Base-by-base conservation (phyloP, 1,140 invertebrate species). In the Drosophila lacertosa region DNA sequence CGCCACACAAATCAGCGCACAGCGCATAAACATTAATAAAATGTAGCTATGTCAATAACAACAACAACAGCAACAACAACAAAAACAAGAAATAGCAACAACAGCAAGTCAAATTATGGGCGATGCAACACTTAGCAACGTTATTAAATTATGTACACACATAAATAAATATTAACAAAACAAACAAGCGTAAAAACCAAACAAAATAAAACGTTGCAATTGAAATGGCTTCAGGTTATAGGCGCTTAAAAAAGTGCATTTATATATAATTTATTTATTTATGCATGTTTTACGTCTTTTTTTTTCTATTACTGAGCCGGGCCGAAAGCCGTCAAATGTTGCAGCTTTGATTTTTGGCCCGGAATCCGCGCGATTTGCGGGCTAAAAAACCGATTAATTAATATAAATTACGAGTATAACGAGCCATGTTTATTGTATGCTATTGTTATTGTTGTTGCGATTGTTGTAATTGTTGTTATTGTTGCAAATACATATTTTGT, bases 311-410 rank as follows among this genome's bases (percentile, higher is more conserved):
- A 7, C 16, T 6, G 15, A 5, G 7, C 9, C 5, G 13, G 13
- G 42, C 42, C 42, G 44, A 67, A 20, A 55, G 58, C 60, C 26
- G 40, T 33, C 80, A 66, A 74, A 83, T 74, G 39, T 45, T 47
- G 63, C 51, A 42, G 80, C 72, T 42, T 69, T 69, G 59, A 69
- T 69, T 60, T 67, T 67, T 51, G 63, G 47, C 32, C 32, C 13
- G 47, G 26, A 53, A 50, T 55, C 33, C 10, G 29, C 11, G 53
- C 42, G 42, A 40, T 57, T 65, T 47, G 53, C 42, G 16, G 26
- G 22, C 57, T 57, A 62, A 77, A 81, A 77, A 80, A 65, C 50
- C 77, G 68, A 86, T 84, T 84, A 84, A 84, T 84, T 86, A 86
- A 77, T 88, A 86, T 81, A 81, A 84, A 84, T 84, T 84, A 70